phyloP scores from a whole-genome alignment of 1,140 invertebrate species.

The Diachasmimorpha longicaudata region DNA sequence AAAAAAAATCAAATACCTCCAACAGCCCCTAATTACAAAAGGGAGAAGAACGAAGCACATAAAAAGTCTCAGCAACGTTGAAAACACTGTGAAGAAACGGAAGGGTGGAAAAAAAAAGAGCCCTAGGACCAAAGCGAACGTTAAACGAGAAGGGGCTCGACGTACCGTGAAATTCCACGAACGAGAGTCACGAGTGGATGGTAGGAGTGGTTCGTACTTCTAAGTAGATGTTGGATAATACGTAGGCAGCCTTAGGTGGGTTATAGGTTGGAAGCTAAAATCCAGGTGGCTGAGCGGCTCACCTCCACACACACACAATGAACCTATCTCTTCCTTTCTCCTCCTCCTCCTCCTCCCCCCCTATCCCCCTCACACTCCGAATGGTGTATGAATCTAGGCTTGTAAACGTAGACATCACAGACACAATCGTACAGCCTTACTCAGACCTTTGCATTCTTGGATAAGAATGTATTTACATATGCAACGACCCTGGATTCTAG shows the following conservation, averaged over 20 bases:
- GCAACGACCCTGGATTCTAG: conserved; percentile 44
- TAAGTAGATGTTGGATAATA: conserved; percentile 17
- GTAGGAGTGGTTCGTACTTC: conserved; percentile 1
- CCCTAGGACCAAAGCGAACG: conserved; percentile 8
- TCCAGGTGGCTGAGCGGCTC: neutral
- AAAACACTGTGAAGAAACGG: neutral
- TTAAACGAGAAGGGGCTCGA: conserved; percentile 42
- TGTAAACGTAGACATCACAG: neutral
- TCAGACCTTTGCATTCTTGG: conserved; percentile 19
- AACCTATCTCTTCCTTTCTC: neutral
- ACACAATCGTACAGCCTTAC: neutral
- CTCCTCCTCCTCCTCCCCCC: too few species aligned
- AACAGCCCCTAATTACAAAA: neutral
- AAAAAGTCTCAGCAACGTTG: neutral
- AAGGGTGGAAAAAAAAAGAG: conserved; percentile 6
- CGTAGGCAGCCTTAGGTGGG: neutral
- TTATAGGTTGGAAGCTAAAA: neutral
- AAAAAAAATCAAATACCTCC: too few species aligned
- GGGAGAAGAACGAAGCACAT: neutral
- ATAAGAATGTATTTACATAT: conserved; percentile 48
- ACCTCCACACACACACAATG: neutral
- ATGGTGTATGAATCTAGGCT: neutral
- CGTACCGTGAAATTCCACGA: conserved; percentile 50
- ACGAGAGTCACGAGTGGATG: neutral
- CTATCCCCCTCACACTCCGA: too few species aligned